Base-by-base conservation (phyloP, 1,140 invertebrate genomes). In the Brachionus angularis region DNA sequence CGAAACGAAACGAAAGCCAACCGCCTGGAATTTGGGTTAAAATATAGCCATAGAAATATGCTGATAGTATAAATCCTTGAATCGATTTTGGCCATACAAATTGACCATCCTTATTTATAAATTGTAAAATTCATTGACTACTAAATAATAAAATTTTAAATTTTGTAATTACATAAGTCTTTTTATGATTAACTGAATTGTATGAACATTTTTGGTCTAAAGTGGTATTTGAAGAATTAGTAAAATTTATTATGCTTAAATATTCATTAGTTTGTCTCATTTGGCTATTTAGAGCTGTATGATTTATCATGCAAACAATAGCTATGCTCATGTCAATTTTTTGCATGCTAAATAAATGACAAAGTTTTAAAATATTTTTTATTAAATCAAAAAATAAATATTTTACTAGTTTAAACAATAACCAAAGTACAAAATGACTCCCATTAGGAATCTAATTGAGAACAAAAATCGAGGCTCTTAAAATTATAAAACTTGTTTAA, bases 31-130 rank as follows among this genome's bases (percentile, higher is more conserved):
- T 50, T 61, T 71, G 50, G 12, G 70, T 55, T 27, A 71, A 7
- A 7, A 71, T 55, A 25, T 71, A 71, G 2, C 70, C 70, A n/a
- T 53, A 53, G 49, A 71, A 71, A 21, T 46, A 71, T 34, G 70
- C 34, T 1, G 78, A 79, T 5, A 82, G 69, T 16, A 82, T 76
- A 2, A 77, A 71, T 0, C 80, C 80, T 72, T 82, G 81, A 5
- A 72, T 72, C n/a, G 74, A 74, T 72, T 81, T 79, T 34, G 75
- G 74, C 80, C 81, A 82, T 1, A 23, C 7, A 42, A 58, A 58
- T 58, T 31, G 53, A n/a, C 53, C 53, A 58, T 58, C 53, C 53
- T 58, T 23, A 55, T 27, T n/a, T 27, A 29, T 27, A 27, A n/a
- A n/a, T 53, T 10, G 27, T 10, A 21, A 23, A 10, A 49, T 25